phyloP scores from a whole-genome alignment of 2,797 vertebrate species.

The Sebastes kiyomatsui region DNA sequence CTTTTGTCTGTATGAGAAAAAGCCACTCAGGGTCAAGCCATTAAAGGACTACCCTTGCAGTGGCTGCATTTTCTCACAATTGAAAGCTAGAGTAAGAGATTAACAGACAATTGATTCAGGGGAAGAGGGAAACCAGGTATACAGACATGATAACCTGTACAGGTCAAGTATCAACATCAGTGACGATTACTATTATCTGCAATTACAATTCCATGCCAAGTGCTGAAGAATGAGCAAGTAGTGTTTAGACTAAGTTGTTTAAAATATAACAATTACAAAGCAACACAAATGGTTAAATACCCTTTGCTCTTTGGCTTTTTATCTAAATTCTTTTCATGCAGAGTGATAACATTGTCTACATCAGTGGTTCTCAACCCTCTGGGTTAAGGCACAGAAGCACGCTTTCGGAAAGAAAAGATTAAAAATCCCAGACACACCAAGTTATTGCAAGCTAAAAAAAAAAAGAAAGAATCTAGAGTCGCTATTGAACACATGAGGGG shows the following conservation, averaged over 20 bases:
- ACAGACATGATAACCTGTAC: conserved; percentile 91
- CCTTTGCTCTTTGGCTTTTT: conserved; percentile 75
- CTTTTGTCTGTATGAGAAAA: conserved; percentile 80
- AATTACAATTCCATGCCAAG: conserved; percentile 86
- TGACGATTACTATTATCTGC: conserved; percentile 68
- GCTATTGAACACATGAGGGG: not conserved
- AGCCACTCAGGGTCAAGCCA: conserved; percentile 76
- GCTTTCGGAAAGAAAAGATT: not conserved
- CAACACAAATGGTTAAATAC: conserved; percentile 72
- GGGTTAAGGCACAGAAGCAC: not conserved
- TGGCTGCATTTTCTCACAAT: conserved; percentile 91
- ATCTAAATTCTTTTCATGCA: conserved; percentile 33
- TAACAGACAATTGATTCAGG: conserved; percentile 91
- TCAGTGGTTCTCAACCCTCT: conserved; percentile 32
- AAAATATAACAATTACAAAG: conserved; percentile 76
- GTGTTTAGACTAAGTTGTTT: conserved; percentile 78
- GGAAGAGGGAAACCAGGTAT: conserved; percentile 89
- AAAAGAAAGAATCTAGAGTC: not conserved
- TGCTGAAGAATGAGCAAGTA: conserved; percentile 77
- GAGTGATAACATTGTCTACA: conserved; percentile 68
- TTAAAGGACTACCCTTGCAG: conserved; percentile 69
- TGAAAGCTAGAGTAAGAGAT: conserved; percentile 87
- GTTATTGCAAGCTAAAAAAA: not conserved
- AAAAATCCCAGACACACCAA: not conserved
- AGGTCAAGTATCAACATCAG: conserved; percentile 85